These are phyloP conservation scores for Cyprinodon diabolis DNA, from an alignment of 2,797 vertebrate species.

Conservation along the genomic window DNA sequence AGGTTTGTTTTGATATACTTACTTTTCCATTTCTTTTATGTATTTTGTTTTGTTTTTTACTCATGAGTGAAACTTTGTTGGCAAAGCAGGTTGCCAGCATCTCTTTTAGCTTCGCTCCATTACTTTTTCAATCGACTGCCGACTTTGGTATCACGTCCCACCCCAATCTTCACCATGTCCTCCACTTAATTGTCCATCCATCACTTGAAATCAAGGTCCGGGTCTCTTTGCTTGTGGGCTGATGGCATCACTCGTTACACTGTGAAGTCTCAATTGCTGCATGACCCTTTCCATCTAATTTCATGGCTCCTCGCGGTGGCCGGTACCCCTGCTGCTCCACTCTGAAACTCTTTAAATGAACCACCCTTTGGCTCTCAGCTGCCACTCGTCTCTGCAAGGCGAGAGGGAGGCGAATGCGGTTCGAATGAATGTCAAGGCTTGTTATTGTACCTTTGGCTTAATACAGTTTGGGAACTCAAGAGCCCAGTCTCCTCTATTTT, in stretches of 20 bases:
- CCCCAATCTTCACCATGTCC: conserved; percentile 21
- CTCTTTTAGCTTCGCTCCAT: conserved; percentile 57
- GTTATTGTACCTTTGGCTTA: conserved; percentile 60
- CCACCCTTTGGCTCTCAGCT: conserved; percentile 54
- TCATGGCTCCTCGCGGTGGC: conserved; percentile 44
- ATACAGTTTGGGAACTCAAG: conserved; percentile 49
- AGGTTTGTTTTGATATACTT: conserved; percentile 1
- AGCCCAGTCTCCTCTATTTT: conserved; percentile 23
- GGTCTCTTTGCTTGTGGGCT: conserved; percentile 45
- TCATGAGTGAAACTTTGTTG: conserved; percentile 25
- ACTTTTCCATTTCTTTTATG: background rate
- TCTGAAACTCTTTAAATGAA: conserved; percentile 61
- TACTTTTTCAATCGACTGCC: conserved; percentile 57
- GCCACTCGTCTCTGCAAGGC: conserved; percentile 45
- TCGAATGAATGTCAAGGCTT: conserved; percentile 64
- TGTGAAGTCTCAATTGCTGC: conserved; percentile 68
- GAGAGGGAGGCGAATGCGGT: conserved; percentile 51
- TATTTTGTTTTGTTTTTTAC: background rate
- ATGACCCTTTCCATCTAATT: conserved; percentile 62
- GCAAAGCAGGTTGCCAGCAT: conserved; percentile 53
- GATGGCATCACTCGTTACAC: conserved; percentile 74
- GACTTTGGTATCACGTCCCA: conserved; percentile 13
- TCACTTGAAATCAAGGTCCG: conserved; percentile 63
- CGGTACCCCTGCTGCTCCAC: conserved; percentile 40
- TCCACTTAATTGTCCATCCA: conserved; percentile 52